Evolutionary conservation across 2,888 invertebrate species (phyloP), one percentile per base, ranked within the genome.

Genomic region (Allophyes oxyacanthae): DNA sequence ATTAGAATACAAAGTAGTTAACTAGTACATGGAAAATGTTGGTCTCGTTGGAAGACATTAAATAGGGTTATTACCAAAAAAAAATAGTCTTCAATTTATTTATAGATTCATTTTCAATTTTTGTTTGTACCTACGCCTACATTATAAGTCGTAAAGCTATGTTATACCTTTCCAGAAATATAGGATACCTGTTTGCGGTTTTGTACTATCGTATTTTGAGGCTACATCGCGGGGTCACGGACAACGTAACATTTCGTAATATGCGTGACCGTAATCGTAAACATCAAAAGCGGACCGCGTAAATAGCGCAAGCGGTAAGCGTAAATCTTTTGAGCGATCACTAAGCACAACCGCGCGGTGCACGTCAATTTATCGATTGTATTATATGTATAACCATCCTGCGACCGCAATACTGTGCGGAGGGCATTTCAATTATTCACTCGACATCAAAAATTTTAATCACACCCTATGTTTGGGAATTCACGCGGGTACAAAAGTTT

Each of bases 221-320:
- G 50, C 43, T 56, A 61, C 70, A 43, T 63, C 64, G 54, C 65
- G 70, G 42, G 75, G 84, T 86, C 89, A 88, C 61, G 85, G 84
- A 72, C 82, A 74, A 72, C 56, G 68, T 76, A 77, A 79, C 71
- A 77, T 74, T 66, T 71, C 72, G 77, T 80, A 83, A 81, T 84
- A 83, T 86, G 84, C 86, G 87, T 86, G 85, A 81, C 79, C 79
- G 78, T 82, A 81, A 84, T 89, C 89, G 86, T 88, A 88, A 90
- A 91, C 85, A 86, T 83, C 78, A 78, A 82, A 81, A 83, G 79
- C 80, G 79, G 80, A 77, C 65, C 72, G 79, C 85, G 84, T 85
- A 87, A 87, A 88, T 86, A 86, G 79, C 76, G 70, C 77, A 81
- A 81, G 81, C 75, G 77, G 77, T 73, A 65, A 64, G 77, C 84